Conservation (phyloP, 2,113 vertebrate species). For the Mirza zaza region DNA sequence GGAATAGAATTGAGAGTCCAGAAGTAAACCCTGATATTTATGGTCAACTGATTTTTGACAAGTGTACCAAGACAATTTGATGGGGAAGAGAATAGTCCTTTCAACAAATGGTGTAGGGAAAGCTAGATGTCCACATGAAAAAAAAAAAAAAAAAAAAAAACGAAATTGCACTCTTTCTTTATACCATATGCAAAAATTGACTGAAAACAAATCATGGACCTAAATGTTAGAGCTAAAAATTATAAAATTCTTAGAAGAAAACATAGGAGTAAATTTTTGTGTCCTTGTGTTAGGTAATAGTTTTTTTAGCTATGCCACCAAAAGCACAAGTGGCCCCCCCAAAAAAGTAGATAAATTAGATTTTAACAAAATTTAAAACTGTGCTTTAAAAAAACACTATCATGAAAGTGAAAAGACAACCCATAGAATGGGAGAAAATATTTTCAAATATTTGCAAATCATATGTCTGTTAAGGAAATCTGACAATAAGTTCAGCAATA, state of each 20-base stretch:
- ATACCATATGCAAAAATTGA: neutral
- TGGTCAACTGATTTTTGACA: neutral
- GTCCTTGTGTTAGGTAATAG: neutral
- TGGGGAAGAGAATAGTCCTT: neutral
- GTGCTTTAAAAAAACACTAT: neutral
- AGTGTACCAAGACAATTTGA: neutral
- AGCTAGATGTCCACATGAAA: neutral
- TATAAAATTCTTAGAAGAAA: constrained; percentile 15
- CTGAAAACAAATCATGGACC: neutral
- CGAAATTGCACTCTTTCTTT: neutral
- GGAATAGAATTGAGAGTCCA: neutral
- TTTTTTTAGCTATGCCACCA: neutral
- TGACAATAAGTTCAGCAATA: neutral
- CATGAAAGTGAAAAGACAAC: neutral
- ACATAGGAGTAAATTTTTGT: neutral
- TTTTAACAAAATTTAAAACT: neutral
- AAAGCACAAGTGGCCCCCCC: neutral
- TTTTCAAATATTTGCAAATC: constrained; percentile 10
- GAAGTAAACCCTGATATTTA: neutral
- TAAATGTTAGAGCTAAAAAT: neutral
- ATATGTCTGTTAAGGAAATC: neutral
- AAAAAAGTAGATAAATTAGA: neutral
- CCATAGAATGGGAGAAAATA: neutral
- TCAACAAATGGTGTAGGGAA: neutral
- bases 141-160: neutral